phyloP scores from a whole-genome alignment of 2,888 invertebrate species.

The Drosophila austrosaltans region DNA sequence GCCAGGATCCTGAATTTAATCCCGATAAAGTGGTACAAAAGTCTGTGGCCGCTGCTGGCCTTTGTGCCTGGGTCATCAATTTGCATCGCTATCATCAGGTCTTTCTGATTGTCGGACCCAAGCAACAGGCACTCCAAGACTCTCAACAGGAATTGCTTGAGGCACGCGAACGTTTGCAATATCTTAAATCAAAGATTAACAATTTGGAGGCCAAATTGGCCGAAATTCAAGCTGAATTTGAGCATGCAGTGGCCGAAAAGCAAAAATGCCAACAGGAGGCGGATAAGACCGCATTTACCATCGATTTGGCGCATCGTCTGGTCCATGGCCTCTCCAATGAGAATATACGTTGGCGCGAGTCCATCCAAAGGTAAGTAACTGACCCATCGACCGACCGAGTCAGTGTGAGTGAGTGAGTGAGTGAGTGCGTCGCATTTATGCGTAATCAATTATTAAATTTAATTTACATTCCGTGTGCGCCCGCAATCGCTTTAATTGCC shows the following conservation, averaged over 20 bases:
- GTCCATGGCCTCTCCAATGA: slow-evolving; percentile 97
- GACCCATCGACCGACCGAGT: slow-evolving; percentile 33
- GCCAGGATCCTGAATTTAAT: slow-evolving; percentile 90
- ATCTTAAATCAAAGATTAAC: slow-evolving; percentile 89
- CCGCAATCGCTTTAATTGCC: slow-evolving; percentile 73
- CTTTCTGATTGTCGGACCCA: slow-evolving; percentile 96
- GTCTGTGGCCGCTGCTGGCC: slow-evolving; percentile 95
- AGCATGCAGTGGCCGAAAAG: slow-evolving; percentile 93
- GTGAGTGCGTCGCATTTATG: slow-evolving; percentile 57
- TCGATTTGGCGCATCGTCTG: slow-evolving; percentile 95
- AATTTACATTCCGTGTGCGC: slow-evolving; percentile 72
- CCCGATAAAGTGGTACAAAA: slow-evolving; percentile 93
- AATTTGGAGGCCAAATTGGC: slow-evolving; percentile 89
- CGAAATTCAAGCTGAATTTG: slow-evolving; percentile 92
- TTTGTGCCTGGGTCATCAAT: slow-evolving; percentile 98
- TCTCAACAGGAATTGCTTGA: slow-evolving; percentile 93
- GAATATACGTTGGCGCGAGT: slow-evolving; percentile 85
- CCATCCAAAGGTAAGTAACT: slow-evolving; percentile 75
- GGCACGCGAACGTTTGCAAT: slow-evolving; percentile 91
- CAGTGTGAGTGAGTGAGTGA: slow-evolving; percentile 51
- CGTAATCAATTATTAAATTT: slow-evolving; percentile 77
- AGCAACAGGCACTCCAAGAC: slow-evolving; percentile 92
- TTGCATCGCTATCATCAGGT: slow-evolving; percentile 95
- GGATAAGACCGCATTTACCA: slow-evolving; percentile 93
- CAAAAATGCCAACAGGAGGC: slow-evolving; percentile 96